phyloP scores from a whole-genome alignment of 1,140 invertebrate genomes.

The Macrosteles quadrilineatus region DNA sequence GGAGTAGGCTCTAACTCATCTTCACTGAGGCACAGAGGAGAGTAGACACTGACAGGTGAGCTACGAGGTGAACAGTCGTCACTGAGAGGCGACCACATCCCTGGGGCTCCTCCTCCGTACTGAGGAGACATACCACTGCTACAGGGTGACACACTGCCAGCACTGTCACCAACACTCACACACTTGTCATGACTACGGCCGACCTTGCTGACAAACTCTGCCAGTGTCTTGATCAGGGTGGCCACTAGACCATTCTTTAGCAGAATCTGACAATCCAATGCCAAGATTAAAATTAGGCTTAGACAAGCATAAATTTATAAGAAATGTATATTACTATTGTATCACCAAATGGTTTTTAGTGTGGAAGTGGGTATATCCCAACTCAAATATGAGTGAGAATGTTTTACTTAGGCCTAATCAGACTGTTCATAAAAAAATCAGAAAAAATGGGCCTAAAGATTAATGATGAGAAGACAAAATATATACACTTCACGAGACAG shows the following conservation, averaged over 20 bases:
- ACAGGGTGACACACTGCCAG: slow-evolving; percentile 15
- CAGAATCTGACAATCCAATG: slow-evolving; percentile 20
- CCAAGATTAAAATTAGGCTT: too few relatives aligned
- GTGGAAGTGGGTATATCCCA: too few relatives aligned
- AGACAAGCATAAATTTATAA: too few relatives aligned
- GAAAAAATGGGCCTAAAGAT: too few relatives aligned
- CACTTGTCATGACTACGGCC: slow-evolving; percentile 11
- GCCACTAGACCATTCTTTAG: slow-evolving; percentile 24
- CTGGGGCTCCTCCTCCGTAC: neutral
- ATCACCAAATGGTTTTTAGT: too few relatives aligned
- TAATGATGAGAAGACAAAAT: too few relatives aligned
- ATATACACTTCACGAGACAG: too few relatives aligned
- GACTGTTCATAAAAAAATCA: too few relatives aligned
- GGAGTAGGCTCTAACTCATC: slow-evolving; percentile 16
- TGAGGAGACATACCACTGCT: slow-evolving; percentile 3
- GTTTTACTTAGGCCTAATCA: too few relatives aligned
- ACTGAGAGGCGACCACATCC: neutral
- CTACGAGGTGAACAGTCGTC: neutral
- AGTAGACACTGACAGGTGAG: slow-evolving; percentile 1
- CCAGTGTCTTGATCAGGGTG: slow-evolving; percentile 24
- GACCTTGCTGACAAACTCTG: neutral
- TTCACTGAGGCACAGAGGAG: slow-evolving; percentile 20
- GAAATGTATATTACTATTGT: too few relatives aligned
- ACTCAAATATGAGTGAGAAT: too few relatives aligned
- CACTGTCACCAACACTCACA: slow-evolving; percentile 17